phyloP scores from a whole-genome alignment of 2,888 invertebrate genomes.

The Sialis fuliginosa region DNA sequence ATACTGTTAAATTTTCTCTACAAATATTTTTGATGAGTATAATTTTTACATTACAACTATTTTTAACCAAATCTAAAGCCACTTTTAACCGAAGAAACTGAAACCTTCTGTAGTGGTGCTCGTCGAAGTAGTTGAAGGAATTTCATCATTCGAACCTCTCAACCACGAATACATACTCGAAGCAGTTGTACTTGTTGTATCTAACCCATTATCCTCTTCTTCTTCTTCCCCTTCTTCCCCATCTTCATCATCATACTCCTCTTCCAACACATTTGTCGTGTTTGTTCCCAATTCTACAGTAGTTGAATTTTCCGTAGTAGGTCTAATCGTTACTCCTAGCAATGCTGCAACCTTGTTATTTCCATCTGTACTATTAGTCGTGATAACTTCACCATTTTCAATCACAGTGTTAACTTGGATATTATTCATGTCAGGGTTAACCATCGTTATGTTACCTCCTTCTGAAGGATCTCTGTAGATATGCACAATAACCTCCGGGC shows the following conservation, averaged over 20 bases:
- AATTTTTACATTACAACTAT: too few relatives aligned
- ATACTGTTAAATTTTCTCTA: too few relatives aligned
- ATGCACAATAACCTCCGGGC: background rate
- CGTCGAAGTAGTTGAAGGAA: too few relatives aligned
- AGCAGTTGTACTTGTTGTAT: background rate
- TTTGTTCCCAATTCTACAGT: background rate
- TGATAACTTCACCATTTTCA: background rate
- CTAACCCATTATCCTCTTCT: background rate
- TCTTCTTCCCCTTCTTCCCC: constrained; percentile 5
- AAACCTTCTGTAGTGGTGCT: too few relatives aligned
- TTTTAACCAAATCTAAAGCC: too few relatives aligned
- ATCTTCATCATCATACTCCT: constrained; percentile 6
- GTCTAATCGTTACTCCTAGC: too few relatives aligned
- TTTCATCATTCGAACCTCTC: too few relatives aligned
- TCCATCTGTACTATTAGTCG: background rate
- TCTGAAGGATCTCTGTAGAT: background rate
- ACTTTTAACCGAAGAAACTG: too few relatives aligned
- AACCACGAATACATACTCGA: too few relatives aligned
- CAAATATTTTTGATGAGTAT: too few relatives aligned
- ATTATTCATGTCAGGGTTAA: background rate
- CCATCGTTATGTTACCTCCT: background rate
- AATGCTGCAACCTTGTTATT: background rate
- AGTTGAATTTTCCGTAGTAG: background rate
- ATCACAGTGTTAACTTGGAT: background rate
- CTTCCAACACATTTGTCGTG: background rate